Conservation (phyloP, 2,888 invertebrate species). For the Callosobruchus maculatus region DNA sequence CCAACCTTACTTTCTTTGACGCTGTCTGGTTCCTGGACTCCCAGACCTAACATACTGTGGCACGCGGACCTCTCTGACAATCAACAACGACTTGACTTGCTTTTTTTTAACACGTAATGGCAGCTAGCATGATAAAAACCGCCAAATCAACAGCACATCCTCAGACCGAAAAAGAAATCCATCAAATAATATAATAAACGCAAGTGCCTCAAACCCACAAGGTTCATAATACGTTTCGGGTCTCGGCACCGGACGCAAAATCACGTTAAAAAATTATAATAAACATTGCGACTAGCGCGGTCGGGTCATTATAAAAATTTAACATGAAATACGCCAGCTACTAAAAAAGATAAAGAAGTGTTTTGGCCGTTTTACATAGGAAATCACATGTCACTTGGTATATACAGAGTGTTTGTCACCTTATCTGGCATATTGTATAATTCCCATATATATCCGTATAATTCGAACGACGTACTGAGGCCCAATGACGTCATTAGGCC, state of each 20-base stretch:
- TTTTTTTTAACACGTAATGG: too few species aligned
- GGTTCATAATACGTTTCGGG: constrained; percentile 17
- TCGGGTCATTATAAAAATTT: constrained; percentile 20
- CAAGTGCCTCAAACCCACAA: constrained; percentile 2
- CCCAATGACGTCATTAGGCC: too few species aligned
- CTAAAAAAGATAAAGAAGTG: constrained; percentile 1
- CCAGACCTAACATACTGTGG: too few species aligned
- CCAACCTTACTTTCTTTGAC: too few species aligned
- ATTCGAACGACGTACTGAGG: too few species aligned
- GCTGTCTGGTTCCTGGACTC: too few species aligned
- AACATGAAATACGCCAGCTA: constrained; percentile 14
- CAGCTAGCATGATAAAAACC: too few species aligned
- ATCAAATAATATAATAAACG: not conserved
- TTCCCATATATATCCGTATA: too few species aligned
- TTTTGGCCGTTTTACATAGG: constrained; percentile 1
- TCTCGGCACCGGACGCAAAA: constrained; percentile 17
- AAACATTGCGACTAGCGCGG: constrained; percentile 17
- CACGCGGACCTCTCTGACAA: too few species aligned
- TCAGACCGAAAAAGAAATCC: not conserved
- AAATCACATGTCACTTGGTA: constrained; percentile 7
- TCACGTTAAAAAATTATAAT: constrained; percentile 19
- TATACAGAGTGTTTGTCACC: too few species aligned
- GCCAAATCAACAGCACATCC: not conserved
- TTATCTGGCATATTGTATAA: too few species aligned
- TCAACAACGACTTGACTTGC: too few species aligned